These are phyloP conservation scores for Pseudomugil tenellus DNA, from an alignment of 2,797 vertebrate species.

Conservation along the genomic window DNA sequence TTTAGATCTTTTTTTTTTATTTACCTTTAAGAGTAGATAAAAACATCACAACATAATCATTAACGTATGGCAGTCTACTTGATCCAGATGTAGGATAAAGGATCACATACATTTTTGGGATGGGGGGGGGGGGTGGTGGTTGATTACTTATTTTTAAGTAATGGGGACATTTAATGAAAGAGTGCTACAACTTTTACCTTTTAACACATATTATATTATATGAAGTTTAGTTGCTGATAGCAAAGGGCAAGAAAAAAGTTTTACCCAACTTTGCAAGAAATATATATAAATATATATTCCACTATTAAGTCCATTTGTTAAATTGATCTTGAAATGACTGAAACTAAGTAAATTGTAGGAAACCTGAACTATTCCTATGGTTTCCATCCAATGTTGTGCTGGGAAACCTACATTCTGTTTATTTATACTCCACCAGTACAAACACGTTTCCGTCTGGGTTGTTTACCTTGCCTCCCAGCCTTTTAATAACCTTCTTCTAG, in stretches of 20 bases:
- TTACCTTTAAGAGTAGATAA: conserved; percentile 24
- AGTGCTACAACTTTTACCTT: background rate
- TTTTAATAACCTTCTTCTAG: too few species aligned
- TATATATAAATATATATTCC: too few species aligned
- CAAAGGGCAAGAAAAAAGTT: background rate
- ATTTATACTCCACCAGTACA: background rate
- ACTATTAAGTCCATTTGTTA: too few species aligned
- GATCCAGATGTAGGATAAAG: conserved; percentile 38
- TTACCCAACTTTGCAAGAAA: background rate
- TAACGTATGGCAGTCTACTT: conserved; percentile 19
- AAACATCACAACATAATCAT: conserved; percentile 24
- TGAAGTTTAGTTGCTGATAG: background rate
- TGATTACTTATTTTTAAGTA: conserved; percentile 24
- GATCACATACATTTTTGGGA: conserved; percentile 15
- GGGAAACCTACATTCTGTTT: background rate
- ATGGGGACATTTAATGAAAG: too few species aligned
- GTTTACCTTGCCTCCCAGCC: background rate
- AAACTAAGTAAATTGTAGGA: too few species aligned
- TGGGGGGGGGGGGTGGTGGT: conserved; percentile 15
- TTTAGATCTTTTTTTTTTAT: too few species aligned
- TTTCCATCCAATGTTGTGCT: too few species aligned
- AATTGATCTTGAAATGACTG: too few species aligned
- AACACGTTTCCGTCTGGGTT: background rate
- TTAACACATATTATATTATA: too few species aligned
- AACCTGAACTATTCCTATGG: background rate